A percentile compares a stretch with the other conserved stretches of the same genome.
Evolutionary conservation across 2,113 vertebrate species (phyloP).

Genomic region (Charadrius vociferus): DNA sequence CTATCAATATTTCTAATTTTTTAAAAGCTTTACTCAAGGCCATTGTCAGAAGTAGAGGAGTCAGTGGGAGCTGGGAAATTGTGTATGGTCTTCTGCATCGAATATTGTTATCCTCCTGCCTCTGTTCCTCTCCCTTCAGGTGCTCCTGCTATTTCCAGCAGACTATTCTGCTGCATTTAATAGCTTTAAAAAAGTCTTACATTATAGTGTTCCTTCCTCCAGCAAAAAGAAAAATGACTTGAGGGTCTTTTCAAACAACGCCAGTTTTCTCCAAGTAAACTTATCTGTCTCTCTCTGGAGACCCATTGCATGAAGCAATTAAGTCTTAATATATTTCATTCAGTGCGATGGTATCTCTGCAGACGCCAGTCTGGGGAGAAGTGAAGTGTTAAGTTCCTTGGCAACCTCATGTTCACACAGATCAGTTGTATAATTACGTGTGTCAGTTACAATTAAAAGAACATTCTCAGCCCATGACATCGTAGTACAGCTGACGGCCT

Average conservation of each 20-base stretch:
- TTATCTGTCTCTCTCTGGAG: constrained; percentile 70
- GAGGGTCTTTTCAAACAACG: constrained; percentile 64
- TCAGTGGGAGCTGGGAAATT: neutral
- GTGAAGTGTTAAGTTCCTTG: constrained; percentile 74
- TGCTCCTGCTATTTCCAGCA: constrained; percentile 4
- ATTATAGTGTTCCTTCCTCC: constrained; percentile 15
- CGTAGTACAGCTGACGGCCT: constrained; percentile 66
- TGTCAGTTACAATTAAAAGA: constrained; percentile 81
- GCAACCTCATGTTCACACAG: constrained; percentile 75
- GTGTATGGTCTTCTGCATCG: neutral
- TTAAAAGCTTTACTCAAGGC: constrained; percentile 36
- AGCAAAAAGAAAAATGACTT: constrained; percentile 32
- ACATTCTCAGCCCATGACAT: constrained; percentile 77
- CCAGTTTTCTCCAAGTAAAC: constrained; percentile 52
- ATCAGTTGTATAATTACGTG: constrained; percentile 78
- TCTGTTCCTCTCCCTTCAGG: constrained; percentile 15
- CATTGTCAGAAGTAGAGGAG: neutral
- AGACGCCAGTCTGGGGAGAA: constrained; percentile 78
- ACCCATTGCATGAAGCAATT: constrained; percentile 69
- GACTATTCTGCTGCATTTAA: constrained; percentile 38
- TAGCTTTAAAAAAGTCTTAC: constrained; percentile 49
- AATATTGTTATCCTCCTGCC: neutral
- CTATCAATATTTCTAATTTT: neutral
- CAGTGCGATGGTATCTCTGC: constrained; percentile 75
- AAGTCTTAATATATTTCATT: constrained; percentile 76